phyloP scores from a whole-genome alignment of 1,140 invertebrate species.

The Luehdorfia chinensis region DNA sequence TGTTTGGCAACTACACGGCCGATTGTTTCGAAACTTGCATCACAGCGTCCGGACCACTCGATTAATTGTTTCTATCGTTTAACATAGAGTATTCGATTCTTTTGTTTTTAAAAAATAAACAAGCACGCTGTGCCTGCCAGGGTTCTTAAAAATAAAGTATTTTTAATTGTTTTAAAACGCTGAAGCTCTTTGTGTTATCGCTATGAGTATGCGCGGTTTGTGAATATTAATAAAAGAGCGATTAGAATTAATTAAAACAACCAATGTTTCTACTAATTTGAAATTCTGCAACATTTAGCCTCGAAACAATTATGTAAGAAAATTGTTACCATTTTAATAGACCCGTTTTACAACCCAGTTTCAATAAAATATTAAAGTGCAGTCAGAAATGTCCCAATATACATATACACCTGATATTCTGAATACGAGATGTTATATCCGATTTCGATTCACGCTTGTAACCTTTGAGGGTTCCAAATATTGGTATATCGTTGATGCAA shows the following conservation, averaged over 20 bases:
- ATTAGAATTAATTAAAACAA: constrained; percentile 38
- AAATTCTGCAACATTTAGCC: constrained; percentile 47
- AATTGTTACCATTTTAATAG: constrained; percentile 12
- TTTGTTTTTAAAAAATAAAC: constrained; percentile 45
- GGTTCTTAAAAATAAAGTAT: constrained; percentile 28
- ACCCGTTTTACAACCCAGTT: background rate
- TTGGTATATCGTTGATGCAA: constrained; percentile 30
- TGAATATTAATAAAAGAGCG: no score
- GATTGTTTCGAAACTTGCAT: constrained; percentile 67
- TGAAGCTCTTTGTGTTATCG: constrained; percentile 15
- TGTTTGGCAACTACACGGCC: constrained; percentile 65
- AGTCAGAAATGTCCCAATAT: constrained; percentile 12
- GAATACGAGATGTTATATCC: constrained; percentile 20
- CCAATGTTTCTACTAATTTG: constrained; percentile 43
- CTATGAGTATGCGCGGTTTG: background rate
- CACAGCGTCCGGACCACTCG: constrained; percentile 72
- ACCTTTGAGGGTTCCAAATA: constrained; percentile 25
- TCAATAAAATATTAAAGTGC: constrained; percentile 6
- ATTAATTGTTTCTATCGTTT: constrained; percentile 71
- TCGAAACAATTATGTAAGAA: constrained; percentile 52
- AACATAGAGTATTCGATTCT: constrained; percentile 58
- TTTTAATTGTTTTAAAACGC: constrained; percentile 29
- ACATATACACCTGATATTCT: constrained; percentile 18
- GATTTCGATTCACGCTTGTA: constrained; percentile 13
- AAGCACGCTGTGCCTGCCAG: constrained; percentile 38